Conservation (phyloP, 2,888 invertebrate species). For the Drosophila dives region DNA sequence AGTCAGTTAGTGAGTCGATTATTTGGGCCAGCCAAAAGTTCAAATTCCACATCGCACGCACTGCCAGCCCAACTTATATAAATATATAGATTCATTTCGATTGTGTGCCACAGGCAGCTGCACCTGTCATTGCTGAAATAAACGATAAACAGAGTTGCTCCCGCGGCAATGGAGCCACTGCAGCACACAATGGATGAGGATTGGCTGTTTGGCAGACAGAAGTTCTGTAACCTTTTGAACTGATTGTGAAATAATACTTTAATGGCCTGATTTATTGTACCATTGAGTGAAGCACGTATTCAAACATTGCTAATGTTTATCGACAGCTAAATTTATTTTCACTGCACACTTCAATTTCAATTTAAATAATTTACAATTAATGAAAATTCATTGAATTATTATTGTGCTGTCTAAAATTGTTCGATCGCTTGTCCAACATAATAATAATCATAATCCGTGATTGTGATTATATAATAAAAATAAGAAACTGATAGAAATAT, state of each 20-base stretch:
- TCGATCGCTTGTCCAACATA: neutral
- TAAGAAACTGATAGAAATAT: neutral
- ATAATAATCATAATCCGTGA: neutral
- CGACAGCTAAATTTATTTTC: constrained; percentile 22
- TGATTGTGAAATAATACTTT: constrained; percentile 54
- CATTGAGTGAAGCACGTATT: constrained; percentile 27
- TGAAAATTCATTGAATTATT: neutral
- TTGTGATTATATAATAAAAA: neutral
- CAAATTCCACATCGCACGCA: constrained; percentile 66
- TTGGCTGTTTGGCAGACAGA: constrained; percentile 57
- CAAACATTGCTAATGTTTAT: constrained; percentile 10
- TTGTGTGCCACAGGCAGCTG: constrained; percentile 71
- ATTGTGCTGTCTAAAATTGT: neutral
- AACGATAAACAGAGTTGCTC: constrained; percentile 73
- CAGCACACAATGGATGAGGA: constrained; percentile 61
- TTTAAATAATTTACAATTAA: constrained; percentile 6
- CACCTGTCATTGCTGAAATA: constrained; percentile 75
- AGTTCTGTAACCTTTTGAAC: constrained; percentile 68
- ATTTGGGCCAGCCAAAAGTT: constrained; percentile 62
- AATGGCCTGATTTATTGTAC: constrained; percentile 42
- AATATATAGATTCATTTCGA: constrained; percentile 46
- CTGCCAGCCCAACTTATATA: constrained; percentile 39
- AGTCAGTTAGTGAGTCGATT: constrained; percentile 30
- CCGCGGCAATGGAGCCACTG: constrained; percentile 13
- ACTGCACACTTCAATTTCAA: constrained; percentile 7